These are phyloP conservation scores for Mesitornis unicolor DNA, from an alignment of 2,113 vertebrate genomes.

Conservation along the genomic window DNA sequence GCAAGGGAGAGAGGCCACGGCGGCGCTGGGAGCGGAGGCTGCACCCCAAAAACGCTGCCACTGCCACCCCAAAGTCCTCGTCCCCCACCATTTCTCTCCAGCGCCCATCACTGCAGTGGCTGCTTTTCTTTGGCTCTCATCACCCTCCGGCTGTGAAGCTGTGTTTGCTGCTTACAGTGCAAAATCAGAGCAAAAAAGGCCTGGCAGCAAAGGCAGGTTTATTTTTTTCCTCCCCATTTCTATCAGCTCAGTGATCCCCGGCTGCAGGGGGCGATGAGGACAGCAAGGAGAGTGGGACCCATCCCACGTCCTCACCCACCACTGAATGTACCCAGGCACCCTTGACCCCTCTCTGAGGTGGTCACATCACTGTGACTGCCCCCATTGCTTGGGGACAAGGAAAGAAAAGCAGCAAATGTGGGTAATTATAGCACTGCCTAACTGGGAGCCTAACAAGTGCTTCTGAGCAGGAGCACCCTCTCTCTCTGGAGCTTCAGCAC, in stretches of 20 bases:
- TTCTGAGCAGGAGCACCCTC: neutral
- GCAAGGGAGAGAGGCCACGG: neutral
- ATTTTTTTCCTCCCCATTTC: neutral
- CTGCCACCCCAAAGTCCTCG: fast-evolving
- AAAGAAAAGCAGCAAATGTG: neutral
- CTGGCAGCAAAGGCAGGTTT: neutral
- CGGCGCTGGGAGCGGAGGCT: fast-evolving
- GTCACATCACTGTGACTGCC: no score
- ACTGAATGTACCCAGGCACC: fast-evolving
- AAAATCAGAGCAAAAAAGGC: neutral
- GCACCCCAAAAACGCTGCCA: fast-evolving
- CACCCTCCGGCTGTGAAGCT: neutral
- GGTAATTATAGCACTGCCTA: neutral
- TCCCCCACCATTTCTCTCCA: neutral
- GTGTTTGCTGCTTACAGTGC: neutral
- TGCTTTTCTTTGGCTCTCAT: neutral
- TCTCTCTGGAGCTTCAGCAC: neutral
- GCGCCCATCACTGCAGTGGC: fast-evolving
- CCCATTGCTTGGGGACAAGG: neutral
- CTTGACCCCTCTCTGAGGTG: neutral
- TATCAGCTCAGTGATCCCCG: neutral
- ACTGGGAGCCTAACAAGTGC: neutral
- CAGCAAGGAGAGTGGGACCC: neutral
- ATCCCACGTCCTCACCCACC: fast-evolving
- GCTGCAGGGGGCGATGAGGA: neutral